A percentile compares a stretch with the other conserved stretches of the same genome.
These are phyloP conservation scores for Pterocles gutturalis DNA, from an alignment of 2,113 vertebrate genomes.

Conservation along the genomic window DNA sequence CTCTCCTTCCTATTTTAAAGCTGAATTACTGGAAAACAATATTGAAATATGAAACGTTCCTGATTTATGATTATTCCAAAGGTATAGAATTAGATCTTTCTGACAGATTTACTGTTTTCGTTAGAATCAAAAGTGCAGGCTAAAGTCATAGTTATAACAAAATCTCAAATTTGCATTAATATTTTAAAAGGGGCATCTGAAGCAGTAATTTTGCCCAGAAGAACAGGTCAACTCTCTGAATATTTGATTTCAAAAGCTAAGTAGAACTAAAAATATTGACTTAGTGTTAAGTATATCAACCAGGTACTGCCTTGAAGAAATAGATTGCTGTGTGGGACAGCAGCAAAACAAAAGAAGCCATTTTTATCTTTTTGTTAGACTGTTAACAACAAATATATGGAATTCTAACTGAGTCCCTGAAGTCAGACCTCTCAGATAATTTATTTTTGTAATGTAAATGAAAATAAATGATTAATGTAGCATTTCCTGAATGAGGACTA, in stretches of 20 bases:
- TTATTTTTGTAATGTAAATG: conserved; percentile 12
- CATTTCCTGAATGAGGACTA: neutral
- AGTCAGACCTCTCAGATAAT: neutral
- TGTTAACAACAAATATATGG: neutral
- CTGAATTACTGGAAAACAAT: neutral
- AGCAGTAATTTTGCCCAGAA: neutral
- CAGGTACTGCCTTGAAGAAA: neutral
- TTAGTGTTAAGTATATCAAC: neutral
- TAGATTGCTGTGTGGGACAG: neutral
- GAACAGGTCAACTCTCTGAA: neutral
- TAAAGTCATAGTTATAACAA: neutral
- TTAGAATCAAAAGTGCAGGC: neutral
- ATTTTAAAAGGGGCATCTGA: neutral
- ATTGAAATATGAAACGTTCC: neutral
- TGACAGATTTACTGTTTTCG: conserved; percentile 27
- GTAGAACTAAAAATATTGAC: neutral
- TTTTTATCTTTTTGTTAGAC: neutral
- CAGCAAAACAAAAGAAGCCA: neutral
- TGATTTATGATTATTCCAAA: neutral
- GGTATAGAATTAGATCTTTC: neutral
- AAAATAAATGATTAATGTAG: conserved; percentile 18
- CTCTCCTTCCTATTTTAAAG: neutral
- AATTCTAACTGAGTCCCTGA: neutral
- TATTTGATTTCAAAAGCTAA: neutral
- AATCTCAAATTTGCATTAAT: neutral